phyloP scores from a whole-genome alignment of 2,888 invertebrate species.

The Bugula neritina region DNA sequence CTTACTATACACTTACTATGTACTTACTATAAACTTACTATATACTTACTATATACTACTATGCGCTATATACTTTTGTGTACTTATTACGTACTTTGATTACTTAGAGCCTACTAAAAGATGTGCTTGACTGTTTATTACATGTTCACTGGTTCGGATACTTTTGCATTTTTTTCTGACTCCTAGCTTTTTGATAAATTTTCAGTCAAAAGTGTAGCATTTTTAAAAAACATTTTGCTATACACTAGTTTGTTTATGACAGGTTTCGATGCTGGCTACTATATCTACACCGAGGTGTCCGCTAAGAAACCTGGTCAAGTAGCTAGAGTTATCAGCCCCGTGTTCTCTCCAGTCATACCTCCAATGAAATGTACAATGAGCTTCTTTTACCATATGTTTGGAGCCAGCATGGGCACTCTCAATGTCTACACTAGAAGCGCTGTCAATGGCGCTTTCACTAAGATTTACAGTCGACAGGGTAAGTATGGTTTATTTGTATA shows the following conservation, averaged over 20 bases:
- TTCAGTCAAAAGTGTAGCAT: too few relatives aligned
- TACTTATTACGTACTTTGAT: too few relatives aligned
- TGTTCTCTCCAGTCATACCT: conserved; percentile 35
- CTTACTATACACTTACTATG: too few relatives aligned
- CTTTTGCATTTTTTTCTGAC: too few relatives aligned
- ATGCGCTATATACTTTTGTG: too few relatives aligned
- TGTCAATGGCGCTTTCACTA: conserved; percentile 23
- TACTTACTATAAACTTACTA: too few relatives aligned
- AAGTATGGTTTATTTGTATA: neutral
- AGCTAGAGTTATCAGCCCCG: conserved; percentile 29
- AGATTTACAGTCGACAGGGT: conserved; percentile 38
- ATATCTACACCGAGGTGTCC: conserved; percentile 39
- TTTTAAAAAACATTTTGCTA: neutral
- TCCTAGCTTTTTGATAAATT: too few relatives aligned
- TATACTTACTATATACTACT: too few relatives aligned
- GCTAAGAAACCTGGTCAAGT: conserved; percentile 15
- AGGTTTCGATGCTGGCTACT: conserved; percentile 38
- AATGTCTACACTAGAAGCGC: conserved; percentile 34
- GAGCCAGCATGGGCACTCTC: conserved; percentile 37
- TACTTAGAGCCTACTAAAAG: too few relatives aligned
- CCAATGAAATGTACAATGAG: conserved; percentile 36
- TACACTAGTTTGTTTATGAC: neutral
- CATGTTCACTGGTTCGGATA: too few relatives aligned
- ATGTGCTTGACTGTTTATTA: too few relatives aligned
- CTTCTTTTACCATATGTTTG: conserved; percentile 49